Base-by-base conservation (phyloP, 2,888 invertebrate genomes). In the Acleris laterana region DNA sequence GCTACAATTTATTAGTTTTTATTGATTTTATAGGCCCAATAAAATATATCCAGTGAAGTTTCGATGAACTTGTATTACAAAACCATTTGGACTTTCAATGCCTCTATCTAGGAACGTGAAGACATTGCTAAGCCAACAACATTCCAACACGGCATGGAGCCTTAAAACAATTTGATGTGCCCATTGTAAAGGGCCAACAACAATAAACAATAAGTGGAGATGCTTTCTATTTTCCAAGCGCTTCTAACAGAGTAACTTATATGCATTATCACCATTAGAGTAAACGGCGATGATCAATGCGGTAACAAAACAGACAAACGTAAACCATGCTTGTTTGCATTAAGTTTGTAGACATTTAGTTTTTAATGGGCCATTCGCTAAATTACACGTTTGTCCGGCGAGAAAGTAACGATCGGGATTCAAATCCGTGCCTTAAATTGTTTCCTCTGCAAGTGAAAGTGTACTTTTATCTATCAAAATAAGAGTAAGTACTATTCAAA, bases 381-480 rank as follows among this genome's bases (percentile, higher is more conserved):
- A 89, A 90, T 88, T 88, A 87, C 81, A 85, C 80, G 84, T 88
- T 83, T 84, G 79, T 76, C 77, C 77, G 78, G 79, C 76, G 85
- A 81, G 85, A 90, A 89, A 88, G 89, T 86, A 81, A 78, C 76
- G 74, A 81, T 80, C 80, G 81, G 81, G 80, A 87, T 81, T 79
- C 80, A 81, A 85, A 83, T 80, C 71, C 76, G 74, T 76, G 74
- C 74, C 76, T 78, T 74, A 82, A 84, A 84, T 83, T 76, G 80
- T 83, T 82, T 83, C 79, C 80, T 80, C 76, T 80, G 71, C 58
- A 62, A 83, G 88, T 83, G 91, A 90, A 90, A 90, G 89, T 86
- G 74, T 70, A 46, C 58, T 71, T 74, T 66, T 78, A 76, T 74
- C 74, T 71, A 76, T 73, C 72, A 65, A 68, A 71, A 56, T 70